Evolutionary conservation across 2,888 invertebrate species (phyloP).

Genomic region (Rhamphomyia laevipes): DNA sequence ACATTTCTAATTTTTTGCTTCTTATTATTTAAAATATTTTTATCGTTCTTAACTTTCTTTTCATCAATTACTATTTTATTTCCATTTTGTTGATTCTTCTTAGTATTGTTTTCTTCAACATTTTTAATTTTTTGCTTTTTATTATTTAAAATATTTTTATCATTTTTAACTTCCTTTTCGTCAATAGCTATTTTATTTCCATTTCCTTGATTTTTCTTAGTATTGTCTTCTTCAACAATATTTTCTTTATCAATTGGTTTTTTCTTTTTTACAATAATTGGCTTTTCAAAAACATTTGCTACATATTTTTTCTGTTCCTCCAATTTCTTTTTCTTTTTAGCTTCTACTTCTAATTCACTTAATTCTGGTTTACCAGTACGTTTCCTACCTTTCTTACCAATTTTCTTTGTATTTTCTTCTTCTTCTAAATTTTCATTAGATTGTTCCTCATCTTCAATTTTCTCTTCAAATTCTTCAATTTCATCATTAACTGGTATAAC

Average conservation of each 20-base stretch:
- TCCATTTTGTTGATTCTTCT: slow-evolving; percentile 1
- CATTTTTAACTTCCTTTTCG: slow-evolving; percentile 1
- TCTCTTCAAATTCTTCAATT: slow-evolving; percentile 18
- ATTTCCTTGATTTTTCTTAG: neutral
- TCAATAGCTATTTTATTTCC: no score
- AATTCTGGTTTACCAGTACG: slow-evolving; percentile 31
- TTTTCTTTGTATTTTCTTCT: slow-evolving; percentile 1
- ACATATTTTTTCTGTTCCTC: slow-evolving; percentile 30
- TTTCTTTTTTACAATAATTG: slow-evolving; percentile 25
- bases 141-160: neutral
- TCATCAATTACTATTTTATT: no score
- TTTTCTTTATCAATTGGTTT: slow-evolving; percentile 9
- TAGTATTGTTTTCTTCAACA: neutral
- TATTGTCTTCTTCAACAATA: neutral
- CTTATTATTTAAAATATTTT: neutral
- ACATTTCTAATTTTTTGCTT: neutral
- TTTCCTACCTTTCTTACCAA: slow-evolving; percentile 19
- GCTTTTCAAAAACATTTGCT: slow-evolving; percentile 34
- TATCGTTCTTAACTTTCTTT: slow-evolving; percentile 4
- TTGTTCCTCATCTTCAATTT: slow-evolving; percentile 12
- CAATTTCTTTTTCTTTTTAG: slow-evolving; percentile 31
- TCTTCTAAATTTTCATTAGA: slow-evolving; percentile 4
- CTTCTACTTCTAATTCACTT: slow-evolving; percentile 25
- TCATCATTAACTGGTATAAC: slow-evolving; percentile 43
- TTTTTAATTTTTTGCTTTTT: neutral